phyloP scores from a whole-genome alignment of 37 sponge, comb jelly and placozoan genomes.

The Beroe forskalii region DNA sequence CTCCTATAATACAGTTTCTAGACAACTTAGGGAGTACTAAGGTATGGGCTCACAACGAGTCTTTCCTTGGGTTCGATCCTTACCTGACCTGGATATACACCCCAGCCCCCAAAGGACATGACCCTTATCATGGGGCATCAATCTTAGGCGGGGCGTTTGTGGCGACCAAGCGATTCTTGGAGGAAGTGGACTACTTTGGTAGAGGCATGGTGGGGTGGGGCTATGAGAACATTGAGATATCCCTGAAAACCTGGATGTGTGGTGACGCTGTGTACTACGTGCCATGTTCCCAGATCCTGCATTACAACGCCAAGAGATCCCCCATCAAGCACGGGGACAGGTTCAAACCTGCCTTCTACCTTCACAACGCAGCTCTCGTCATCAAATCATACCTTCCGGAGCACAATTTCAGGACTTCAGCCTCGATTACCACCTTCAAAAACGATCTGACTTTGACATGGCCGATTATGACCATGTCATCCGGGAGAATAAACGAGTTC shows the following conservation, averaged over 20 bases:
- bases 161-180: conserved; percentile 32
- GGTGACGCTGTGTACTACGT: conserved; percentile 33
- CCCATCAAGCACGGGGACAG: conserved; percentile 33
- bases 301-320: conserved; percentile 1
- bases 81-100: conserved; percentile 38
- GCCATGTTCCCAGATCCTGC: conserved; percentile 27
- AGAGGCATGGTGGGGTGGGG: conserved; percentile 57
- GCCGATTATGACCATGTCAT: neutral
- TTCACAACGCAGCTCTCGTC: neutral
- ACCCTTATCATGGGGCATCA: neutral
- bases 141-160: conserved; percentile 57
- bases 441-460: neutral
- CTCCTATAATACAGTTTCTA: conserved; percentile 5
- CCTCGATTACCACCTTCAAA: neutral
- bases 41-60: neutral
- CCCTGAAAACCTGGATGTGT: conserved; percentile 35
- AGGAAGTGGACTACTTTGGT: conserved; percentile 58
- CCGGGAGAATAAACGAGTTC: neutral
- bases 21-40: neutral
- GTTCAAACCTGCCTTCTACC: neutral
- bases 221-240: conserved; percentile 51
- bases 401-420: neutral
- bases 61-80: neutral
- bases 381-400: conserved; percentile 15
- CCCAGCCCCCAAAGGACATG: too few relatives aligned